These are phyloP conservation scores for Sepioteuthis lessoniana DNA, from an alignment of 2,888 invertebrate genomes.

Conservation along the genomic window DNA sequence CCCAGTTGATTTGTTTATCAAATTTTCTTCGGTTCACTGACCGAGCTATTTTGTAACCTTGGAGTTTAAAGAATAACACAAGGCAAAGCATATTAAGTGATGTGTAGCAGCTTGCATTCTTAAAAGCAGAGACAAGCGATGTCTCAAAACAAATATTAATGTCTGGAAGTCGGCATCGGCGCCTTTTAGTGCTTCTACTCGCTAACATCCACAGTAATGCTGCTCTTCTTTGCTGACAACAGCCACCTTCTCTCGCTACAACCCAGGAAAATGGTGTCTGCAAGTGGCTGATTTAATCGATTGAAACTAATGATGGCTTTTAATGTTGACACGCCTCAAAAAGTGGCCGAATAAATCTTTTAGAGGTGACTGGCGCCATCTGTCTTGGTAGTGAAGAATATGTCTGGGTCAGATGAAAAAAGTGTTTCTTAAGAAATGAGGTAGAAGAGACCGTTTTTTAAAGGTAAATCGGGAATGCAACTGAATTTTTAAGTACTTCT, in stretches of 20 bases:
- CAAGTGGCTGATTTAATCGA: background rate
- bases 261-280: background rate
- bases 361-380: background rate
- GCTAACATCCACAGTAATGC: background rate
- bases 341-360: background rate
- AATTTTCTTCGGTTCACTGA: too few species aligned
- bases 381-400: background rate
- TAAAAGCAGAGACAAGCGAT: too few species aligned
- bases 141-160: too few species aligned
- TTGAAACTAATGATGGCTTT: conserved; percentile 9
- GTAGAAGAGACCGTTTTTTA: background rate
- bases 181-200: background rate
- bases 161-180: too few species aligned
- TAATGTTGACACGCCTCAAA: conserved; percentile 10
- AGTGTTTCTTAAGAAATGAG: background rate
- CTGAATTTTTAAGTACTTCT: background rate
- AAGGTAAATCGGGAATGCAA: background rate
- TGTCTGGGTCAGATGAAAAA: background rate
- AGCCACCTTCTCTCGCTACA: background rate
- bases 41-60: too few species aligned
- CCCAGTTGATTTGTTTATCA: too few species aligned
- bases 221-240: background rate
- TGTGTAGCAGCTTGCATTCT: too few species aligned
- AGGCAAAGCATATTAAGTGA: too few species aligned
- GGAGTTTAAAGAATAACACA: too few species aligned